Conservation (phyloP, 2,888 invertebrate genomes). For the Rhagonycha lutea region DNA sequence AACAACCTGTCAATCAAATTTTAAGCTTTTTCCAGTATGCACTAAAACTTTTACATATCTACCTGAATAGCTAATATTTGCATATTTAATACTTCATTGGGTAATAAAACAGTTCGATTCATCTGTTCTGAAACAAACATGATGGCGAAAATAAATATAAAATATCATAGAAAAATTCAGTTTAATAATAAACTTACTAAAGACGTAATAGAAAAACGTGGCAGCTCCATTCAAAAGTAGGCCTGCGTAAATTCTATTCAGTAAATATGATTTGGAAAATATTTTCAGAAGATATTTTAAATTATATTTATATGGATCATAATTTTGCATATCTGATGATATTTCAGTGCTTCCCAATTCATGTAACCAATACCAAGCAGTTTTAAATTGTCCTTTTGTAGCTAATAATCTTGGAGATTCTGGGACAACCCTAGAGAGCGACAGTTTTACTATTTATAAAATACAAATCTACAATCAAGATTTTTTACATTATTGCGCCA, state of each 20-base stretch:
- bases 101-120: not conserved
- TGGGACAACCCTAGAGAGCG: not conserved
- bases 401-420: not conserved
- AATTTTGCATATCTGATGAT: not conserved
- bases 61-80: not conserved
- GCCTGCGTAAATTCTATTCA: not conserved
- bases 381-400: not conserved
- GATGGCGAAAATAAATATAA: too few species aligned
- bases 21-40: not conserved
- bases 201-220: not conserved
- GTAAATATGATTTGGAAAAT: not conserved
- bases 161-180: too few species aligned
- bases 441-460: not conserved
- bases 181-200: not conserved
- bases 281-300: not conserved
- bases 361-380: not conserved
- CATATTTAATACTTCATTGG: not conserved
- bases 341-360: not conserved
- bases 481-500: not conserved
- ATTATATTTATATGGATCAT: not conserved
- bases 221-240: not conserved
- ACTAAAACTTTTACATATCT: not conserved
- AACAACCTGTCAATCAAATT: not conserved
- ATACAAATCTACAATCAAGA: not conserved
- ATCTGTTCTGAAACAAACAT: not conserved